A percentile compares a stretch with the other conserved stretches of the same genome.
Conservation (phyloP, 2,113 vertebrate species). For the Mesembrinibis cayennensis region DNA sequence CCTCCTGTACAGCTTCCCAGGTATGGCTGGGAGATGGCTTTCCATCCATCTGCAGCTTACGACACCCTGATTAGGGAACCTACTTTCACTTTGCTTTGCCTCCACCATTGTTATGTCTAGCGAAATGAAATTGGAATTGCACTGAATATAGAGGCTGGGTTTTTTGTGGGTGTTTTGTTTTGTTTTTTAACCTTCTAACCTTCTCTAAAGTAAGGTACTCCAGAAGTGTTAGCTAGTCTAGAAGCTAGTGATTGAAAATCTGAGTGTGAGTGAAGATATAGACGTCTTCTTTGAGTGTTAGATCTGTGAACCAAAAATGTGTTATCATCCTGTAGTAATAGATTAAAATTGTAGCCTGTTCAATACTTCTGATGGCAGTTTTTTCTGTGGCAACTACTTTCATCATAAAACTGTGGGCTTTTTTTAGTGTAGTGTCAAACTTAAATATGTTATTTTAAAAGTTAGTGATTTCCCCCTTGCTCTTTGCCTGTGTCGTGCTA, state of each 20-base stretch:
- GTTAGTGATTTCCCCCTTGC: background rate
- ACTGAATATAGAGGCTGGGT: background rate
- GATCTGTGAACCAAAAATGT: background rate
- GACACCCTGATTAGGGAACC: background rate
- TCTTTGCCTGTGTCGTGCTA: background rate
- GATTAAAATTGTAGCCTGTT: background rate
- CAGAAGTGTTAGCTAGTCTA: background rate
- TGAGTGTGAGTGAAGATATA: background rate
- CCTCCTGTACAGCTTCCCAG: background rate
- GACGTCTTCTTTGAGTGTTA: background rate
- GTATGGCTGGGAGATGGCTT: background rate
- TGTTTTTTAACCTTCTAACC: background rate
- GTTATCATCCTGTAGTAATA: background rate
- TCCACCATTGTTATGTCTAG: background rate
- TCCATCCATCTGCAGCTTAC: background rate
- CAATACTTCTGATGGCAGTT: background rate
- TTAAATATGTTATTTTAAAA: background rate
- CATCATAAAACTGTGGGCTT: background rate
- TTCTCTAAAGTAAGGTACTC: background rate
- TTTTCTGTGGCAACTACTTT: background rate
- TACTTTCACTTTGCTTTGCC: background rate
- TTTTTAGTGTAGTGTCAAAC: background rate
- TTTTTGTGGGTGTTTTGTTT: fast-evolving
- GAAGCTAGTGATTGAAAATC: background rate
- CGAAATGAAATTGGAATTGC: background rate